A percentile compares a stretch with the other conserved stretches of the same genome.
phyloP scores from a whole-genome alignment of 2,113 vertebrate species.

The Dasyprocta punctata region DNA sequence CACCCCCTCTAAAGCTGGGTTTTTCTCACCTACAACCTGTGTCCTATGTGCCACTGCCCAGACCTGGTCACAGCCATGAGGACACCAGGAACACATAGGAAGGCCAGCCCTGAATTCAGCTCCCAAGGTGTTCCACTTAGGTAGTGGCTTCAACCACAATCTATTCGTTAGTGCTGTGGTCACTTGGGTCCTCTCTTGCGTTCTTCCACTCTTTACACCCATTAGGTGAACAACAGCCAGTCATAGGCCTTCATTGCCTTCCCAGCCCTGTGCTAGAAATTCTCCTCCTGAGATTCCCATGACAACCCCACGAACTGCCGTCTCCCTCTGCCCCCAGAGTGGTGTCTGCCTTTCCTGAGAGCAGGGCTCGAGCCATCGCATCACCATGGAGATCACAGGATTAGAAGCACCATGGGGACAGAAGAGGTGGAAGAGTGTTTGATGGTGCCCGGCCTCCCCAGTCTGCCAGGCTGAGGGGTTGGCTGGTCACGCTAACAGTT shows the following conservation, averaged over 20 bases:
- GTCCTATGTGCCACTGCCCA: not conserved
- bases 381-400: not conserved
- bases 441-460: fast-evolving
- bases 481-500: not conserved
- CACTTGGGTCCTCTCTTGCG: fast-evolving
- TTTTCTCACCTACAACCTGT: not conserved
- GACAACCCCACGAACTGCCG: fast-evolving
- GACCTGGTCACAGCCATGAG: not conserved
- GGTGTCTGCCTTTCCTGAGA: not conserved
- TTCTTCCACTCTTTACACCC: fast-evolving
- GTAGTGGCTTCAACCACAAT: fast-evolving
- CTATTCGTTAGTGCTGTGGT: not conserved
- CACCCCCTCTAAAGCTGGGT: not conserved
- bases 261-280: not conserved
- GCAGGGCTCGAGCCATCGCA: not conserved
- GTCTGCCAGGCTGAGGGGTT: not conserved
- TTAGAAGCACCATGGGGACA: not conserved
- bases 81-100: fast-evolving
- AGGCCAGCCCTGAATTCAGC: no score
- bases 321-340: not conserved
- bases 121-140: fast-evolving
- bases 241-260: fast-evolving
- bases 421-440: no score
- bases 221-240: not conserved
- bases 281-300: no score